Conservation (phyloP, 2,797 vertebrate species). For the Coracias cyanogaster region DNA sequence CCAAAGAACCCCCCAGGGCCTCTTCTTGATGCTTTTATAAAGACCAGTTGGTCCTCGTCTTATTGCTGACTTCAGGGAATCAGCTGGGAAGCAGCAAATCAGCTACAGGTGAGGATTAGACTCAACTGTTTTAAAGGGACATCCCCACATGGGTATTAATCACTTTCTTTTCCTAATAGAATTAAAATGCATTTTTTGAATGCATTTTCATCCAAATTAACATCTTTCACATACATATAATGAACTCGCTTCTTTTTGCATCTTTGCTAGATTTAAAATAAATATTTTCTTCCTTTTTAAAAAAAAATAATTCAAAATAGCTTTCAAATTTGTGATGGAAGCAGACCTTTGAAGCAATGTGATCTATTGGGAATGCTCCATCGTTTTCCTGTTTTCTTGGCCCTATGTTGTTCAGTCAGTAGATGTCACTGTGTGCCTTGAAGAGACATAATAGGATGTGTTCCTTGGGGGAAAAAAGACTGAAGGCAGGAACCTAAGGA, state of each 20-base stretch:
- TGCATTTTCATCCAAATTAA: not conserved
- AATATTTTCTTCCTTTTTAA: not conserved
- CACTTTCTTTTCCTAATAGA: not conserved
- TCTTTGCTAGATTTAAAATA: too few relatives aligned
- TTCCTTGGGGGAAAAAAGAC: not conserved
- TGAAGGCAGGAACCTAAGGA: not conserved
- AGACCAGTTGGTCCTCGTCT: not conserved
- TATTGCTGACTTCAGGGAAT: not conserved
- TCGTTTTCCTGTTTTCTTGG: not conserved
- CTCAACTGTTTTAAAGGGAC: not conserved
- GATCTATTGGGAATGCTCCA: fast-evolving
- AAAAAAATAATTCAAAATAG: not conserved
- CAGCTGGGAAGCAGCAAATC: not conserved
- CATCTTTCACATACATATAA: not conserved
- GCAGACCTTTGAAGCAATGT: not conserved
- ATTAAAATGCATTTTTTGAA: not conserved
- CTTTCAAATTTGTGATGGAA: not conserved
- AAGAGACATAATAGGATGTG: fast-evolving
- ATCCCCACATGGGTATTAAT: not conserved
- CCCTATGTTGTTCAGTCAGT: not conserved
- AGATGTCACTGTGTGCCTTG: not conserved
- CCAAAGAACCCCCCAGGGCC: fast-evolving
- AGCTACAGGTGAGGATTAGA: not conserved
- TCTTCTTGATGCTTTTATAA: not conserved
- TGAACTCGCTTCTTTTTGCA: not conserved